A percentile compares a stretch with the other conserved stretches of the same genome.
These are phyloP conservation scores for Hyalella azteca DNA, from an alignment of 2,888 invertebrate genomes.

Conservation along the genomic window DNA sequence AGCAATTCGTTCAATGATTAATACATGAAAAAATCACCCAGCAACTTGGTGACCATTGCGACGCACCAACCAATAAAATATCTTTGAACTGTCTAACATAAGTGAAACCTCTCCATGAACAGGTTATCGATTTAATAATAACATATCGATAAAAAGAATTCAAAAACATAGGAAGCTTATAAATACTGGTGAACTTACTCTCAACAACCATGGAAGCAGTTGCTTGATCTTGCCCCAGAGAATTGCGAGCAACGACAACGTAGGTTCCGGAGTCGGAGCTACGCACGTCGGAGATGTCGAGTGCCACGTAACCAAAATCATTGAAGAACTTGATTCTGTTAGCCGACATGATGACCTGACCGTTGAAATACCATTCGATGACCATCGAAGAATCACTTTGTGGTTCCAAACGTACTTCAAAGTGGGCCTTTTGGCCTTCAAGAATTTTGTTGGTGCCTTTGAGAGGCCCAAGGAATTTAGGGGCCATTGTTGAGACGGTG, in stretches of 20 bases:
- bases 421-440: conserved; percentile 92
- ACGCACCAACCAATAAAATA: too few species aligned
- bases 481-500: conserved; percentile 62
- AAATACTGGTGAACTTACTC: conserved; percentile 81
- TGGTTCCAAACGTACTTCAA: conserved; percentile 93
- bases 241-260: conserved; percentile 89
- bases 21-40: too few species aligned
- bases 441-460: conserved; percentile 92
- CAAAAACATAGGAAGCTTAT: too few species aligned
- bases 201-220: conserved; percentile 85
- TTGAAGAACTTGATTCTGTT: conserved; percentile 92
- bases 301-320: conserved; percentile 95
- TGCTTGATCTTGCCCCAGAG: conserved; percentile 84
- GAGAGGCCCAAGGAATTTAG: conserved; percentile 84
- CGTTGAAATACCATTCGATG: conserved; percentile 95
- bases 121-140: too few species aligned
- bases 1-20: too few species aligned
- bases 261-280: conserved; percentile 92
- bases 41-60: too few species aligned
- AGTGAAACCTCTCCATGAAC: too few species aligned
- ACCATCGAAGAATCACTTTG: conserved; percentile 89
- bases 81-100: too few species aligned
- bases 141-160: too few species aligned
- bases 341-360: conserved; percentile 84
- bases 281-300: conserved; percentile 91